These are phyloP conservation scores for Planococcus citri DNA, from an alignment of 1,140 invertebrate genomes.

Conservation along the genomic window DNA sequence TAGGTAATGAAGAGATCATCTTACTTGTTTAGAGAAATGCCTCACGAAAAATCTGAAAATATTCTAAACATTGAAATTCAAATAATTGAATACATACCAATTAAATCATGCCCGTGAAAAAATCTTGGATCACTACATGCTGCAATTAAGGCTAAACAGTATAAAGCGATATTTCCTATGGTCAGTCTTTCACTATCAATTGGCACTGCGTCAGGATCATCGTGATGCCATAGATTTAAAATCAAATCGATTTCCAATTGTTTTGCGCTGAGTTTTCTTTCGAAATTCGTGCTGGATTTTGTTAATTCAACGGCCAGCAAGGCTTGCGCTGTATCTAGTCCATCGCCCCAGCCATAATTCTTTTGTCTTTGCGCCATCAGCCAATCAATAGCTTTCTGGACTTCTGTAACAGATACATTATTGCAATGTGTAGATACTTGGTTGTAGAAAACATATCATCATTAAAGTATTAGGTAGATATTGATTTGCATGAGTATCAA, in stretches of 20 bases:
- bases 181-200: constrained; percentile 46
- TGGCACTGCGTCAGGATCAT: constrained; percentile 30
- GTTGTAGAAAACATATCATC: no score
- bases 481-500: no score
- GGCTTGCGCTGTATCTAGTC: constrained; percentile 27
- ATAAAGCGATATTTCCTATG: constrained; percentile 54
- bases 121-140: constrained; percentile 67
- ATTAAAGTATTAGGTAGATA: no score
- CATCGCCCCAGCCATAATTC: constrained; percentile 28
- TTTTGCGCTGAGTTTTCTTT: constrained; percentile 62
- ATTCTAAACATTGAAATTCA: no score
- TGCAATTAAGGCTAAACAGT: constrained; percentile 57
- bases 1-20: no score
- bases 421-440: no score
- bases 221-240: constrained; percentile 62
- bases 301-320: constrained; percentile 28
- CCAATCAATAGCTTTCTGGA: constrained; percentile 27
- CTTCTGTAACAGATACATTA: constrained; percentile 22
- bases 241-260: constrained; percentile 72
- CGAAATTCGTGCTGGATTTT: constrained; percentile 35
- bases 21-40: no score
- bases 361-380: constrained; percentile 25
- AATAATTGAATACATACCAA: no score
- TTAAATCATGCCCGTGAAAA: constrained; percentile 67
- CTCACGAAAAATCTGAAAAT: no score